These are phyloP conservation scores for Calypte anna DNA, from an alignment of 2,113 vertebrate genomes.

Conservation along the genomic window DNA sequence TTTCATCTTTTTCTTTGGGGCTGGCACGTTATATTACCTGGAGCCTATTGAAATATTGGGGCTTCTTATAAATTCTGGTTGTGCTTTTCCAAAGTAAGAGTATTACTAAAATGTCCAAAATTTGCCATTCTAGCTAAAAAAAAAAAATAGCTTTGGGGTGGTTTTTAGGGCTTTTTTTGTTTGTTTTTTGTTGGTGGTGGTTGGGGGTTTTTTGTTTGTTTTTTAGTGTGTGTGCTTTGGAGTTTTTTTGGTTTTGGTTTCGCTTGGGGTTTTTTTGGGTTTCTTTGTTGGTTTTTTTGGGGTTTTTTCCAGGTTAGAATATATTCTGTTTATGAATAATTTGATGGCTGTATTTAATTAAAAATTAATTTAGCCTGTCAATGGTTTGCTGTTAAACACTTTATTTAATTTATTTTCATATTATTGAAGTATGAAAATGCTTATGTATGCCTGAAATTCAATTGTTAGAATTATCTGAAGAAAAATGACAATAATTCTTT, in stretches of 20 bases:
- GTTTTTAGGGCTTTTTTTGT: no score
- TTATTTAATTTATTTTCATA: conserved; percentile 1
- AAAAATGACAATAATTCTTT: not conserved
- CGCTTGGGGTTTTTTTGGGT: not conserved
- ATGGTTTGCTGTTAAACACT: not conserved
- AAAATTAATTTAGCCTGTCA: conserved; percentile 9
- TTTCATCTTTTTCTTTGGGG: not conserved
- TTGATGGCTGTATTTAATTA: not conserved
- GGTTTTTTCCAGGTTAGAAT: not conserved
- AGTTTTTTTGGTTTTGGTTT: not conserved
- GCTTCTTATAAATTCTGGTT: not conserved
- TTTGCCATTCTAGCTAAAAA: not conserved
- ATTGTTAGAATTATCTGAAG: not conserved
- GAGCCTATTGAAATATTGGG: not conserved
- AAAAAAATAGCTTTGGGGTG: not conserved
- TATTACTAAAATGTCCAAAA: not conserved
- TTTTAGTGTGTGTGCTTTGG: no score
- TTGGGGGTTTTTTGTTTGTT: not conserved
- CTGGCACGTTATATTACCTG: not conserved
- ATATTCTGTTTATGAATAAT: not conserved
- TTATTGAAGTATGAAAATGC: not conserved
- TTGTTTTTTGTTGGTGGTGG: not conserved
- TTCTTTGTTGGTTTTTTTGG: not conserved
- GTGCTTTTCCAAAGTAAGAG: not conserved
- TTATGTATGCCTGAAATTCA: not conserved